Percentiles rank a stretch among this genome's conserved stretches.
These are phyloP conservation scores for Drosophila miranda DNA, from an alignment of 1,140 invertebrate genomes.

Conservation along the genomic window DNA sequence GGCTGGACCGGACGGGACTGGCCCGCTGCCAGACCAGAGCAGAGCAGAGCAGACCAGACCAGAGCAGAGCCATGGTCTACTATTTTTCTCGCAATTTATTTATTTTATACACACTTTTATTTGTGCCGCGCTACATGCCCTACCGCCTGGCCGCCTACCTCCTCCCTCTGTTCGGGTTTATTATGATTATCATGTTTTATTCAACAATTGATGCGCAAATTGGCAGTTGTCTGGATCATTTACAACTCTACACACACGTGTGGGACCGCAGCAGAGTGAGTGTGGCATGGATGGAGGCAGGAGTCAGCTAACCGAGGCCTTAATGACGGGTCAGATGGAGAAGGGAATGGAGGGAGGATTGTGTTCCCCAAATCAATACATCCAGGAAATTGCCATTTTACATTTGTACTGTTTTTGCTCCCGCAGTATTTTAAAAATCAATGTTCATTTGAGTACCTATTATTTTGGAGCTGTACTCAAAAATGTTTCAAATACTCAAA, in stretches of 20 bases:
- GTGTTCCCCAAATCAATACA: conserved; percentile 3
- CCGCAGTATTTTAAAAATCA: neutral
- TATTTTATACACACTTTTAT: conserved; percentile 47
- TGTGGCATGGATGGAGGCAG: neutral
- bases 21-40: conserved; percentile 12
- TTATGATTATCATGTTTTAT: conserved; percentile 81
- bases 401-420: neutral
- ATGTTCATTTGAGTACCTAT: neutral
- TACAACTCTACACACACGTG: conserved; percentile 74
- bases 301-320: conserved; percentile 15
- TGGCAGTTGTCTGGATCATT: conserved; percentile 80
- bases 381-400: conserved; percentile 1
- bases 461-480: neutral
- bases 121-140: neutral
- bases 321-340: conserved; percentile 28
- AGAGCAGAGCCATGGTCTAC: conserved; percentile 45
- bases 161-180: conserved; percentile 42
- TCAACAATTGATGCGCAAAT: conserved; percentile 80
- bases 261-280: conserved; percentile 4
- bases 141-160: neutral
- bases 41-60: conserved; percentile 23
- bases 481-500: neutral
- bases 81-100: conserved; percentile 62
- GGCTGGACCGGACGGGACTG: conserved; percentile 15
- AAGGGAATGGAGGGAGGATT: neutral